phyloP scores from a whole-genome alignment of 2,113 vertebrate species.

The Phalacrocorax brasilianus region DNA sequence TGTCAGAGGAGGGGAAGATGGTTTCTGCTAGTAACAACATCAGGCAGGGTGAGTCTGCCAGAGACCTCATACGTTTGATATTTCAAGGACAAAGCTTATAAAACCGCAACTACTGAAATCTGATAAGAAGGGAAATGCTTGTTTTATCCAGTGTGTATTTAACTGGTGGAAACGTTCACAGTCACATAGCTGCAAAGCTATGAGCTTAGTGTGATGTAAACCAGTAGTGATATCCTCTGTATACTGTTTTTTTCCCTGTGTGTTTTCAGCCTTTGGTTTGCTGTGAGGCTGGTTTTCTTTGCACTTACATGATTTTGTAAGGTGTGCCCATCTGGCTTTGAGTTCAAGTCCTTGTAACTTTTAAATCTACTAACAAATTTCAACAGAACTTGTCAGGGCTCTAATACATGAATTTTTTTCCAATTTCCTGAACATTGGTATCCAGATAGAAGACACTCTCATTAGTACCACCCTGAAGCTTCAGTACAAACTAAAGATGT shows the following conservation, averaged over 20 bases:
- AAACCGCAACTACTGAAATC: background rate
- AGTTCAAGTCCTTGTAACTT: background rate
- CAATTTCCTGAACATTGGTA: background rate
- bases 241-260: rapidly evolving
- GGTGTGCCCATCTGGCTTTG: background rate
- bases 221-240: background rate
- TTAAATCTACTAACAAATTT: background rate
- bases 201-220: background rate
- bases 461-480: background rate
- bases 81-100: background rate
- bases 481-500: background rate
- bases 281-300: background rate
- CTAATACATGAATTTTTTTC: background rate
- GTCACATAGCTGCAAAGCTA: background rate
- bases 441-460: background rate
- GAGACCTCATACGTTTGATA: background rate
- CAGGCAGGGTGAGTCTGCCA: background rate
- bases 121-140: background rate
- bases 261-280: background rate
- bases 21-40: background rate
- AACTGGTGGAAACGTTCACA: background rate
- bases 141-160: background rate
- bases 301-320: background rate
- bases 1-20: background rate
- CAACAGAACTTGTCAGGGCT: background rate